phyloP scores from a whole-genome alignment of 2,113 vertebrate species.

The Limanda limanda region DNA sequence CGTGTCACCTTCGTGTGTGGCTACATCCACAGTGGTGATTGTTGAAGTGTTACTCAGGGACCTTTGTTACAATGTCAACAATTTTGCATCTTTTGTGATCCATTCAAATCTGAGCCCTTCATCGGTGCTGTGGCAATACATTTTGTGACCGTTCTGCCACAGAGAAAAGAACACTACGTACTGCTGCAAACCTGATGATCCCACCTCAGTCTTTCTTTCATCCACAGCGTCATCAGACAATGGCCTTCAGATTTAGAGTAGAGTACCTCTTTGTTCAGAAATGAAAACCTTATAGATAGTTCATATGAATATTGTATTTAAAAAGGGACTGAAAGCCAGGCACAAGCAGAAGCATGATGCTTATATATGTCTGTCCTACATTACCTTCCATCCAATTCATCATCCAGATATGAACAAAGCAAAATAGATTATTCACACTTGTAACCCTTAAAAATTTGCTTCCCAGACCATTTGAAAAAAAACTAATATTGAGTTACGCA shows the following conservation, averaged over 20 bases:
- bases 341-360: too few relatives aligned
- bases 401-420: too few relatives aligned
- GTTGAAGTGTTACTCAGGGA: slow-evolving; percentile 49
- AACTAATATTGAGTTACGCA: too few relatives aligned
- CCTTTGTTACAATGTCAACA: slow-evolving; percentile 51
- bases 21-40: slow-evolving; percentile 55
- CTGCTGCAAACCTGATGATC: slow-evolving; percentile 3
- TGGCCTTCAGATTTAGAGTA: slow-evolving; percentile 14
- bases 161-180: slow-evolving; percentile 11
- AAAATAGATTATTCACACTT: not conserved
- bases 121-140: slow-evolving; percentile 1
- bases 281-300: too few relatives aligned
- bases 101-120: slow-evolving; percentile 33
- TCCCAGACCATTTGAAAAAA: too few relatives aligned
- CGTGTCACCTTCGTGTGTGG: slow-evolving; percentile 63
- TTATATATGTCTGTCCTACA: too few relatives aligned
- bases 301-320: too few relatives aligned
- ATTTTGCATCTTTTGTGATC: slow-evolving; percentile 47
- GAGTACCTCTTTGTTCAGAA: not conserved
- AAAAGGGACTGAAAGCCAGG: too few relatives aligned
- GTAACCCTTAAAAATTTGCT: too few relatives aligned
- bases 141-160: not conserved
- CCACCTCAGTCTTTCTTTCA: not conserved
- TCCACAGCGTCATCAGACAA: slow-evolving; percentile 2
- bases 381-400: too few relatives aligned